A percentile compares a stretch with the other conserved stretches of the same genome.
Conservation (phyloP, 2,113 vertebrate species). For the Mormyrus lacerda region DNA sequence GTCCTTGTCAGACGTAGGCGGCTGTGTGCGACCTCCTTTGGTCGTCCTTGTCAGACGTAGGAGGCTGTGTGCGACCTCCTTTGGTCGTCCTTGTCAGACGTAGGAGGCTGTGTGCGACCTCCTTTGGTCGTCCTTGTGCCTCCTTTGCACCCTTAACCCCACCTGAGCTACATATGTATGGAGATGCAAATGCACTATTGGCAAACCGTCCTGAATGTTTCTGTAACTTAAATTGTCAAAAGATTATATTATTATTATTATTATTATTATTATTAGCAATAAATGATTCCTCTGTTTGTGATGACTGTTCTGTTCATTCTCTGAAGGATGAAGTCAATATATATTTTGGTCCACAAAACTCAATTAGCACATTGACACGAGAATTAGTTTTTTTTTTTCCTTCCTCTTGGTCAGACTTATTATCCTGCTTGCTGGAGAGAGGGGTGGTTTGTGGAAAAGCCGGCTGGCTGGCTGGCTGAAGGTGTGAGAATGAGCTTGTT, state of each 20-base stretch:
- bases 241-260: slow-evolving; percentile 32
- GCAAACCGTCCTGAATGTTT: slow-evolving; percentile 34
- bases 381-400: background rate
- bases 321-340: background rate
- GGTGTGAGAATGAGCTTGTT: background rate
- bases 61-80: no score
- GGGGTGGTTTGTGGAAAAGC: background rate
- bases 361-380: background rate
- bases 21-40: no score
- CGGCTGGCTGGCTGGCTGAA: background rate
- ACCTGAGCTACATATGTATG: background rate
- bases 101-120: background rate
- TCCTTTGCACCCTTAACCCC: background rate
- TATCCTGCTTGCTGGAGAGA: background rate
- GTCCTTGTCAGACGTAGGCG: background rate
- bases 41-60: background rate
- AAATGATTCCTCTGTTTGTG: slow-evolving; percentile 50
- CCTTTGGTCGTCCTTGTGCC: background rate
- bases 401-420: no score
- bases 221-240: slow-evolving; percentile 33
- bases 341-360: background rate
- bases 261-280: slow-evolving; percentile 31
- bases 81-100: no score
- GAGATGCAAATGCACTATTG: slow-evolving; percentile 53
- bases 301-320: slow-evolving; percentile 28